A percentile compares a stretch with the other conserved stretches of the same genome.
Conservation (phyloP, 2,888 invertebrate species). For the Argynnis bischoffii region DNA sequence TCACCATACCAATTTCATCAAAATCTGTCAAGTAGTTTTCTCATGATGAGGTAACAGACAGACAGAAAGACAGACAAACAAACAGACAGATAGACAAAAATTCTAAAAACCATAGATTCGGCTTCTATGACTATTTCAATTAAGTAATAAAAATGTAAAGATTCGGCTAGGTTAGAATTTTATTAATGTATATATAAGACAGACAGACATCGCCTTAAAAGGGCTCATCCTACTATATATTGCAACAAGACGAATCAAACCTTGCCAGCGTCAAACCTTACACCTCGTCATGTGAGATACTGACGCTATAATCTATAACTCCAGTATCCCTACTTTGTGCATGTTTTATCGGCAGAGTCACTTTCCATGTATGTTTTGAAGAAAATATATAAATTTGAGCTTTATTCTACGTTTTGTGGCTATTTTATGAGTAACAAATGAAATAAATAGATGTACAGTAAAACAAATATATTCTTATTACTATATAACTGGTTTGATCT, state of each 20-base stretch:
- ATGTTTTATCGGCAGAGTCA: not conserved
- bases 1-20: no score
- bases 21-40: no score
- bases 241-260: not conserved
- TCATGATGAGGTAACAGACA: no score
- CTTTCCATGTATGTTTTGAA: slow-evolving; percentile 6
- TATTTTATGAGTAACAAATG: not conserved
- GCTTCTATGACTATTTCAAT: no score
- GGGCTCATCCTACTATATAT: not conserved
- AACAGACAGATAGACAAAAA: no score
- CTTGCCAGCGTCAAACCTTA: slow-evolving; percentile 9
- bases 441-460: not conserved
- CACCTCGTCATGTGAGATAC: slow-evolving; percentile 24
- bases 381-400: slow-evolving; percentile 11
- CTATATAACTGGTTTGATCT: no score
- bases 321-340: not conserved
- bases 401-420: not conserved
- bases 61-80: no score
- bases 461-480: not conserved
- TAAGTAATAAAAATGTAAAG: no score
- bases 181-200: no score
- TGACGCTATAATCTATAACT: slow-evolving; percentile 22
- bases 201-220: slow-evolving; percentile 8
- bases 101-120: no score
- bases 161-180: no score